Evolutionary conservation across 2,797 vertebrate species (phyloP), one percentile per base, ranked within the genome.

Genomic region (Acestrorhynchus altus): DNA sequence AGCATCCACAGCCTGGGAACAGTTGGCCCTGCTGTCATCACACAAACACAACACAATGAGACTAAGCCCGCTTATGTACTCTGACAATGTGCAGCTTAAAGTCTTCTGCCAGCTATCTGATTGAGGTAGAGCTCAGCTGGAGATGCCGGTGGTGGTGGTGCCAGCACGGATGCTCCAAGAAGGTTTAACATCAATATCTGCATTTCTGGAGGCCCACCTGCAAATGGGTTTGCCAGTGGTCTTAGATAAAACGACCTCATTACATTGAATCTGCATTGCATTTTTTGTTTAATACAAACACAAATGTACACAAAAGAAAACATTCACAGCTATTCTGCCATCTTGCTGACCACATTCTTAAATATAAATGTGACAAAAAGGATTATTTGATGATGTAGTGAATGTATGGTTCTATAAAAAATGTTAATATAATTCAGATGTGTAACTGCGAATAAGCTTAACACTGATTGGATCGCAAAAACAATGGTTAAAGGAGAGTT

Each of bases 71-170:
- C 80, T 71, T 79, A 83, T 73, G 70, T 75, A 72, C 83, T 72
- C 73, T 83, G 84, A 87, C 88, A 88, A 82, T 76, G 73, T 59
- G 72, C 76, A 54, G 83, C 85, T 87, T 87, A 84, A 74, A 79
- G 84, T 76, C 74, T 71, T 60, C 78, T 88, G 85, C 86, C 90
- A 90, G 79, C 86, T 85, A 86, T 85, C 84, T 87, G 88, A 88
- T 84, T 86, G 81, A 80, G 81, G 69, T 67, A 65, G 77, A 72
- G 78, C 49, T 69, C 39, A 76, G 82, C 61, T 56, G 77, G 4
- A 10, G 69, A 59, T 80, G 81, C 86, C 86, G 81, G 72, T 5
- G 67, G 71, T 5, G 67, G 71, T 73, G 60, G 74, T 76, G 84
- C 73, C 79, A 67, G 78, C 57, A 54, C 26, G 13, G 67, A 28